phyloP scores from a whole-genome alignment of 2,888 invertebrate species.

The Odontothrips loti region DNA sequence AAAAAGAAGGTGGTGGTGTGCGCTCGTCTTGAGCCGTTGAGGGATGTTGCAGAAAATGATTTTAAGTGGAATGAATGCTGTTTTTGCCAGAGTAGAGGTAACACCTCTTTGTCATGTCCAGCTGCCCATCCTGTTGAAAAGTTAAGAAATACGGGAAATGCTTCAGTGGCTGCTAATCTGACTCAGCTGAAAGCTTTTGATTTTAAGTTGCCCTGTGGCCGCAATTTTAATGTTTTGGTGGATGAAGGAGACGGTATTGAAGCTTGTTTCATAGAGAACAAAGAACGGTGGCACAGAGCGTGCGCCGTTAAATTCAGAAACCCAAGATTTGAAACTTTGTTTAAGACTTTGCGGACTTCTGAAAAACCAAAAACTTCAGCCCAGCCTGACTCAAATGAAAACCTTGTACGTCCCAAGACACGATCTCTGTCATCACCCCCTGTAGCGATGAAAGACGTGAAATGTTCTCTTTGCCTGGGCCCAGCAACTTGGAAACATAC shows the following conservation, averaged over 20 bases:
- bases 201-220: neutral
- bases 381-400: neutral
- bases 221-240: neutral
- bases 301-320: neutral
- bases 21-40: too few relatives aligned
- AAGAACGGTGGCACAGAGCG: neutral
- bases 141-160: neutral
- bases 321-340: neutral
- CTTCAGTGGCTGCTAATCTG: neutral
- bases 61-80: neutral
- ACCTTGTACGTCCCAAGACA: neutral
- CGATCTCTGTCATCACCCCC: neutral
- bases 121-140: neutral
- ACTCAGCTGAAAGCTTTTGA: neutral
- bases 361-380: neutral
- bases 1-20: too few relatives aligned
- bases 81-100: neutral
- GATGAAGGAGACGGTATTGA: neutral
- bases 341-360: too few relatives aligned
- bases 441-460: neutral
- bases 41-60: neutral
- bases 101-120: neutral
- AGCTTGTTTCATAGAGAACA: neutral
- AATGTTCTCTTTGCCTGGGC: neutral
- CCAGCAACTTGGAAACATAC: neutral